phyloP scores from a whole-genome alignment of 2,113 vertebrate species.

The Mesembrinibis cayennensis region DNA sequence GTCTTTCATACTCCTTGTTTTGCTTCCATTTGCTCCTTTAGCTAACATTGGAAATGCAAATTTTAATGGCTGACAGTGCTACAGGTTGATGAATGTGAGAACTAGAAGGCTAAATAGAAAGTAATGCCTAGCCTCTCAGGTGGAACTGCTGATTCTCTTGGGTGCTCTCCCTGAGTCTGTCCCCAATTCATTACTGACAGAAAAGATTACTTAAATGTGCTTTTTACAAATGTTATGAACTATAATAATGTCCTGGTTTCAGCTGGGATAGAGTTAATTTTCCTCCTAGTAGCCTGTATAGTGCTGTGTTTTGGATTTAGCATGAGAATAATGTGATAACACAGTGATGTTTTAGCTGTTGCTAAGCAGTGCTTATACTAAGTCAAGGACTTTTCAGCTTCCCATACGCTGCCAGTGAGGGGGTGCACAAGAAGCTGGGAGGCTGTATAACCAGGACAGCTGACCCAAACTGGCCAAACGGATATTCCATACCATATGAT shows the following conservation, averaged over 20 bases:
- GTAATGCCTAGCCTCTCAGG: background rate
- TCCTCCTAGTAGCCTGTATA: too few relatives aligned
- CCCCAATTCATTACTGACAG: conserved; percentile 15
- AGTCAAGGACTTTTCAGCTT: too few relatives aligned
- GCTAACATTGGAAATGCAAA: background rate
- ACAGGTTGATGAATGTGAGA: background rate
- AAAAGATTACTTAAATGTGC: background rate
- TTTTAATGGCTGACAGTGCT: background rate
- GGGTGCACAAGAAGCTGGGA: too few relatives aligned
- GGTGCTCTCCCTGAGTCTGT: background rate
- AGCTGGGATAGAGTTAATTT: too few relatives aligned
- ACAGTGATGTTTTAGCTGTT: too few relatives aligned
- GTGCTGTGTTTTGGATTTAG: too few relatives aligned
- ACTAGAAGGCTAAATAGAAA: background rate
- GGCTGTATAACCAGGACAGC: too few relatives aligned
- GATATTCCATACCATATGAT: too few relatives aligned
- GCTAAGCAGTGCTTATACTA: too few relatives aligned
- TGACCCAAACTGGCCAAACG: too few relatives aligned
- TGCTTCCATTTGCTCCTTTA: background rate
- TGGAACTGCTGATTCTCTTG: conserved; percentile 24
- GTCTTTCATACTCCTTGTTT: background rate
- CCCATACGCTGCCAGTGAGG: too few relatives aligned
- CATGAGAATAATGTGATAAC: too few relatives aligned
- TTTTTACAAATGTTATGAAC: background rate
- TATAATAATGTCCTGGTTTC: background rate